Percentiles rank a stretch among this genome's conserved stretches.
Conservation (phyloP, 1,140 invertebrate species). For the Rhagoletis pomonella region DNA sequence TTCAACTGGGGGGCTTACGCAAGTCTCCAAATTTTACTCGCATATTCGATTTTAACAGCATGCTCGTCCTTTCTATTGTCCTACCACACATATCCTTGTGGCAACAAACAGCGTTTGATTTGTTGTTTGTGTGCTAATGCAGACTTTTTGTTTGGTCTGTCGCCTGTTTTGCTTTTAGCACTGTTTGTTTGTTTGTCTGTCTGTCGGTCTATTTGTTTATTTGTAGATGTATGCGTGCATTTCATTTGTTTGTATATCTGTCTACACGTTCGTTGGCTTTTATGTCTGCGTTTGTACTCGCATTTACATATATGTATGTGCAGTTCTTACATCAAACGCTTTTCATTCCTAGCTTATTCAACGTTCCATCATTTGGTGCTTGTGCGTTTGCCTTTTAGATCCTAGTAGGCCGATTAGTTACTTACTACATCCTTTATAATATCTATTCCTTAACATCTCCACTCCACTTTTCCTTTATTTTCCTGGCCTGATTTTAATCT, state of each 20-base stretch:
- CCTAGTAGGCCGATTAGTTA: no score
- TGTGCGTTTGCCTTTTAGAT: no score
- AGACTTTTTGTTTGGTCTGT: not conserved
- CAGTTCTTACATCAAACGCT: no score
- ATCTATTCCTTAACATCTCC: no score
- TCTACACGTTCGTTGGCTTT: not conserved
- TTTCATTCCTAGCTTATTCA: no score
- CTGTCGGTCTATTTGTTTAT: not conserved
- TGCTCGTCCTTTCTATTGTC: not conserved
- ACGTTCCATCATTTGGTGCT: no score
- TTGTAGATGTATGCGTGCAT: not conserved
- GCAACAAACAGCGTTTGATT: not conserved
- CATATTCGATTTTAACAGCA: not conserved
- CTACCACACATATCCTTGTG: not conserved
- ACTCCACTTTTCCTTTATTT: no score
- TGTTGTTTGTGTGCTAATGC: not conserved
- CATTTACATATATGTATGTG: no score
- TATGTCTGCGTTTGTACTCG: no score
- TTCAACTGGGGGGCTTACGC: not conserved
- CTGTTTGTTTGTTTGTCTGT: not conserved
- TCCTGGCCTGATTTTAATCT: no score
- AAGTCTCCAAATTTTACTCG: conserved; percentile 1
- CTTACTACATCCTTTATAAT: no score
- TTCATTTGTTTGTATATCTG: not conserved
- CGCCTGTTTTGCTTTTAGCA: not conserved